phyloP scores from a whole-genome alignment of 2,888 invertebrate genomes.

The Tenthredo amoena region DNA sequence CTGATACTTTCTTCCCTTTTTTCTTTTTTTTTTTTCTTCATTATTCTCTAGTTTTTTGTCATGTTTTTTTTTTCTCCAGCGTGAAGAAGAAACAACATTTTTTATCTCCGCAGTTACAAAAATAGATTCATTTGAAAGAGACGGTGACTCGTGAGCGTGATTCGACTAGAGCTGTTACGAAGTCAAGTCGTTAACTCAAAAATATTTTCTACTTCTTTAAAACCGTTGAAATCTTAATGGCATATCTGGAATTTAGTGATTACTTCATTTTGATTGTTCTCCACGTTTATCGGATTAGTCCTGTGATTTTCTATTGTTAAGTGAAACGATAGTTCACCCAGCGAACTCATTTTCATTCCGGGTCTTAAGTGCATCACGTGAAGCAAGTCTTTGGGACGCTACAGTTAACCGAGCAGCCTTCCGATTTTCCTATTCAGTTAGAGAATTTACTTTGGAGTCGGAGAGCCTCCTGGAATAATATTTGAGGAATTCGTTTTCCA shows the following conservation, averaged over 20 bases:
- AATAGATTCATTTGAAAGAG: conserved; percentile 43
- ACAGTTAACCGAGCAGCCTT: conserved; percentile 4
- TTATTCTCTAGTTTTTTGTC: not conserved
- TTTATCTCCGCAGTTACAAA: conserved; percentile 5
- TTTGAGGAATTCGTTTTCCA: conserved; percentile 63
- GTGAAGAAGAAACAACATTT: conserved; percentile 19
- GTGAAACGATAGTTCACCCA: conserved; percentile 15
- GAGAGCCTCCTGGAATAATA: conserved; percentile 67
- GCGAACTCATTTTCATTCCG: conserved; percentile 20
- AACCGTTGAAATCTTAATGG: not conserved
- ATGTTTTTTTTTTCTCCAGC: conserved; percentile 7
- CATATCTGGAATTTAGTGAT: not conserved
- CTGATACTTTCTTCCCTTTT: conserved; percentile 24
- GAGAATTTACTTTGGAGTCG: conserved; percentile 17
- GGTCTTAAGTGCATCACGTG: conserved; percentile 3
- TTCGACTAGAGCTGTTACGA: conserved; percentile 1
- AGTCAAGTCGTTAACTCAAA: conserved; percentile 32
- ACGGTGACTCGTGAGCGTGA: conserved; percentile 18
- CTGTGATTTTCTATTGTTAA: not conserved
- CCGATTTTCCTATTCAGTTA: conserved; percentile 27
- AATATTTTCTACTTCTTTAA: not conserved
- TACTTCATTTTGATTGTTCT: not conserved
- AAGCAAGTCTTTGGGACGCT: not conserved
- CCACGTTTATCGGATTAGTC: conserved; percentile 5
- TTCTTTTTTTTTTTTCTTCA: not conserved